Evolutionary conservation across 1,140 invertebrate genomes (phyloP), one percentile per base, ranked within the genome.

Genomic region (Aphidius gifuensis): DNA sequence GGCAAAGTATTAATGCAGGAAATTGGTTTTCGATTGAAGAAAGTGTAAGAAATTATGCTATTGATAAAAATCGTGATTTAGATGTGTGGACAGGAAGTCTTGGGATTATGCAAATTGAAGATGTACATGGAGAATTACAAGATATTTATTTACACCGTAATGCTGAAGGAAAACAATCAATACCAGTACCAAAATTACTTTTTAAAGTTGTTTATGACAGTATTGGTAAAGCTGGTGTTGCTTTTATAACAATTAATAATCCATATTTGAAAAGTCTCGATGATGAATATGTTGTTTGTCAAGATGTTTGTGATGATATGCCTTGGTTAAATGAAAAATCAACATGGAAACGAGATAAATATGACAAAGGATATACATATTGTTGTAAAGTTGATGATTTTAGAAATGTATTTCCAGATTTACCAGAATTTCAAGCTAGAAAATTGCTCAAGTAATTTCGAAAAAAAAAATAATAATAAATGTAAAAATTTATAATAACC

Each of bases 1-100:
- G 87, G 87, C 85, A 88, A 62, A 81, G 78, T 5, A 85, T 88
- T 63, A 88, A 88, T 65, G 84, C 79, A 54, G 85, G 84, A 45
- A 89, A 89, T 72, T 89, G 87, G 87, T 16, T 16, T 16, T 80
- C 81, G 9, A 69, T 84, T 0, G 84, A 85, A 68, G 69, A 74
- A 6, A 76, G 77, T 58, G 67, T 82, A 0, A 72, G 83, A 43
- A 68, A 73, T 6, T 81, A 76, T 61, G 64, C 70, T 53, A 42
- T 39, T 21, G 5, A 70, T 46, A 56, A 72, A 39, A 55, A 40
- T 43, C 32, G 0, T 61, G 45, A 78, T 77, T 53, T 82, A 23
- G 59, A 80, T 71, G 64, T 86, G 44, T 85, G 83, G 54, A 85
- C 85, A 0, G 85, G 86, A 11, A 78, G 44, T 16, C 11, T 53